These are phyloP conservation scores for Syritta pipiens DNA, from an alignment of 2,888 invertebrate genomes.

Conservation along the genomic window DNA sequence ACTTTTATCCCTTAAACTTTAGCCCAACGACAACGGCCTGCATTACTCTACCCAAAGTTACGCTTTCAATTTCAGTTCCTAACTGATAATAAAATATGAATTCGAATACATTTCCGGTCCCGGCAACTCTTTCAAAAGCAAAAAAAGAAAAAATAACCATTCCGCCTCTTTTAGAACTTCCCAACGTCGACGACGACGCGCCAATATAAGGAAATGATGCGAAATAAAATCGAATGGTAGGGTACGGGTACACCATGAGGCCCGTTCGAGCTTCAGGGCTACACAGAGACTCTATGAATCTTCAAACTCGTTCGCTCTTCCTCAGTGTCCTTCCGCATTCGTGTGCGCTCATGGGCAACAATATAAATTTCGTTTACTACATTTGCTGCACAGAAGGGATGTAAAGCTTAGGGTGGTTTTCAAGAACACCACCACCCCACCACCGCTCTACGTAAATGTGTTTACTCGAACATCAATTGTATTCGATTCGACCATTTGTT, in stretches of 20 bases:
- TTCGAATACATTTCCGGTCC: conserved; percentile 64
- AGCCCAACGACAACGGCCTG: neutral
- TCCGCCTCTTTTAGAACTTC: conserved; percentile 2
- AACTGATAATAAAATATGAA: conserved; percentile 68
- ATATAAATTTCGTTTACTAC: conserved; percentile 61
- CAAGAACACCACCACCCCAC: too few relatives aligned
- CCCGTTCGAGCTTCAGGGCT: conserved; percentile 11
- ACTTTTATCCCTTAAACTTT: conserved; percentile 16
- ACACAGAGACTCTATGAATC: conserved; percentile 38
- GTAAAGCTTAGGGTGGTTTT: neutral
- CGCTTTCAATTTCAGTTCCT: conserved; percentile 46
- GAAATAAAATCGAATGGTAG: conserved; percentile 67
- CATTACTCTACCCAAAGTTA: conserved; percentile 44
- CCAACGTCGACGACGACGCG: too few relatives aligned
- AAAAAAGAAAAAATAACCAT: conserved; percentile 23
- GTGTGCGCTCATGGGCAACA: conserved; percentile 58
- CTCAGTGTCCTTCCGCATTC: conserved; percentile 46
- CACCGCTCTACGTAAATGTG: too few relatives aligned
- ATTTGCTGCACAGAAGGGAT: conserved; percentile 57
- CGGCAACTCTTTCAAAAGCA: conserved; percentile 32
- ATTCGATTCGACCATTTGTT: too few relatives aligned
- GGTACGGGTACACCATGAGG: conserved; percentile 53
- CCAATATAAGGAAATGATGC: conserved; percentile 60
- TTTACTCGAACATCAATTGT: too few relatives aligned
- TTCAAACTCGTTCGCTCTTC: too few relatives aligned